Conservation (phyloP, 2,888 invertebrate species). For the Leuctra nigra region DNA sequence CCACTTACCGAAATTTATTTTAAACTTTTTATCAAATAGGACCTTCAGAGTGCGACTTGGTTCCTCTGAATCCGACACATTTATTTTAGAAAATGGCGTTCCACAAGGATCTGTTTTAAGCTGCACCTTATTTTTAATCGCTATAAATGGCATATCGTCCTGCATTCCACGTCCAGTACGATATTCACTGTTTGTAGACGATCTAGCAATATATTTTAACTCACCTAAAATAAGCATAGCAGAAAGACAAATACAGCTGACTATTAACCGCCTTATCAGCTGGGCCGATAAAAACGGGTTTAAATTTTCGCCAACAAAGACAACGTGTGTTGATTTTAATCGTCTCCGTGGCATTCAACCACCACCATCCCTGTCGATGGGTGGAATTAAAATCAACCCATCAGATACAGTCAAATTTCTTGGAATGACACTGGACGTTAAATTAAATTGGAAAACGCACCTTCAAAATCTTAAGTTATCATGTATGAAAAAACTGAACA, state of each 20-base stretch:
- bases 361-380: background rate
- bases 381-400: too few species aligned
- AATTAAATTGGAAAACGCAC: background rate
- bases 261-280: background rate
- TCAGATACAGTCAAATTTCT: background rate
- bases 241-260: background rate
- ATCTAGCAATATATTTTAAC: too few species aligned
- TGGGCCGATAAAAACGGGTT: background rate
- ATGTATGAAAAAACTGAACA: background rate
- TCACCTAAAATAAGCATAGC: background rate
- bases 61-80: background rate
- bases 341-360: background rate
- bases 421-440: background rate
- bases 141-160: too few species aligned
- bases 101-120: conserved; percentile 3
- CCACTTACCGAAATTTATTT: too few species aligned
- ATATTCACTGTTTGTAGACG: background rate
- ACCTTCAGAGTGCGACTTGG: conserved; percentile 7
- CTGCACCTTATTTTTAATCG: background rate
- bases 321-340: background rate
- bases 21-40: conserved; percentile 14
- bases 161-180: background rate
- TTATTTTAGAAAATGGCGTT: conserved; percentile 12
- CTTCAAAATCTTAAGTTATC: background rate
- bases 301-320: background rate